These are phyloP conservation scores for Pachypsylla venusta DNA, from an alignment of 1,140 invertebrate species.

Conservation along the genomic window DNA sequence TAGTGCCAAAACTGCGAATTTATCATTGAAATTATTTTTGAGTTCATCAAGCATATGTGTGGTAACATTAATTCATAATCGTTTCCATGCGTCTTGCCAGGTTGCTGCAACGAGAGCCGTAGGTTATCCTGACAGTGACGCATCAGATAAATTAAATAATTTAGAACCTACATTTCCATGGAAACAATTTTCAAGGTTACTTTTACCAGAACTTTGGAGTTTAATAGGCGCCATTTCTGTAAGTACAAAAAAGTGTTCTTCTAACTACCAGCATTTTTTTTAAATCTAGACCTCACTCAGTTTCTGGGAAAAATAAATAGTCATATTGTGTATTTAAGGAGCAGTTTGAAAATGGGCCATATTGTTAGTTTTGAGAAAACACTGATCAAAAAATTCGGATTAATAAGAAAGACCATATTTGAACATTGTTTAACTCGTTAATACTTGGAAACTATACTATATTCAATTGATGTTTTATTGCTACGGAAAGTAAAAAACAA, in stretches of 20 bases:
- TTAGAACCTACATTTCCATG: slow-evolving; percentile 34
- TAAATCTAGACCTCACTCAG: slow-evolving; percentile 7
- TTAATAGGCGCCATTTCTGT: slow-evolving; percentile 39
- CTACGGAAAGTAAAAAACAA: too few relatives aligned
- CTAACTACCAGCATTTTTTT: not conserved
- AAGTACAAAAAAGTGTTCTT: slow-evolving; percentile 25
- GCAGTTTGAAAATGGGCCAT: slow-evolving; percentile 5
- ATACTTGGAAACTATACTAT: too few relatives aligned
- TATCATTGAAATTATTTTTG: not conserved
- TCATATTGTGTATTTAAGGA: slow-evolving; percentile 11
- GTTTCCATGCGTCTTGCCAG: not conserved
- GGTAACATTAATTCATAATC: not conserved
- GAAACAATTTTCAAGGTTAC: slow-evolving; percentile 44
- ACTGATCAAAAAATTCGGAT: not conserved
- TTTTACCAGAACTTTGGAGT: slow-evolving; percentile 39
- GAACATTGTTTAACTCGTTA: too few relatives aligned
- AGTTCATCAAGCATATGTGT: not conserved
- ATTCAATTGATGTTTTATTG: too few relatives aligned
- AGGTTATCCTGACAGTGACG: not conserved
- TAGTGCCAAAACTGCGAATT: not conserved
- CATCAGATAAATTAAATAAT: not conserved
- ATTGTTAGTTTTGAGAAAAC: not conserved
- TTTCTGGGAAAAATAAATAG: slow-evolving; percentile 12
- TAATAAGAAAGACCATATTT: too few relatives aligned
- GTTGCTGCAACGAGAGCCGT: not conserved